Base-by-base conservation (phyloP, 2,797 vertebrate genomes). In the Falco biarmicus region DNA sequence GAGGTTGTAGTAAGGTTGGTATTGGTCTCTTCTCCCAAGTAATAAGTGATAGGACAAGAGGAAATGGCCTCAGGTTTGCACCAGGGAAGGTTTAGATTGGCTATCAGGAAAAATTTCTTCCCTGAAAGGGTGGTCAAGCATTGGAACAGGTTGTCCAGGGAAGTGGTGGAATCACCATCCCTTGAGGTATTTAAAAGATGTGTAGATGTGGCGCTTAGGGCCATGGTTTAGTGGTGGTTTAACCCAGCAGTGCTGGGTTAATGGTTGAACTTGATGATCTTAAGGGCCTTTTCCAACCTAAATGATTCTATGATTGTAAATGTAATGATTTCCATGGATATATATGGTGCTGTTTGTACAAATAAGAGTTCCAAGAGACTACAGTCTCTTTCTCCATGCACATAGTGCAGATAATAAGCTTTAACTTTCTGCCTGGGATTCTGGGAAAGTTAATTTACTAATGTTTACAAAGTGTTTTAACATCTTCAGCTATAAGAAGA, bases 381-480 rank as follows among this genome's bases (percentile, higher is more conserved):
- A 2, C 6, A 37, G 29, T 15, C 65, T 76, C 37, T 63, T 92
- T 66, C 22, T 79, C 16, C 5, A 8, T 37, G 15, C 6, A 57
- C 15, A 50, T 0, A 48, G 5, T n/a, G 47, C 15, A 74, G 9
- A 80, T 22, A 80, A 26, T 26, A 56, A 75, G 11, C 45, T 53
- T 71, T 65, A 60, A 26, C 75, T 75, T 94, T 89, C 75, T 91
- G 60, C 57, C 53, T 84, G 45, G 56, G 26, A 50, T 91, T 22
- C 50, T 87, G 81, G 53, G 47, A 85, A 92, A 95, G 71, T 85
- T 91, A 65, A 54, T 83, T 91, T 87, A 41, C n/a, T 92, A 93
- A 87, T 80, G 56, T n/a, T 41, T 94, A 25, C 64, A 24, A 83
- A 93, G 75, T 54, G 19, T 29, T 90, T 90, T 85, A 73, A 80